phyloP scores from a whole-genome alignment of 64 coral and sea anemone species.

The Porites lutea region DNA sequence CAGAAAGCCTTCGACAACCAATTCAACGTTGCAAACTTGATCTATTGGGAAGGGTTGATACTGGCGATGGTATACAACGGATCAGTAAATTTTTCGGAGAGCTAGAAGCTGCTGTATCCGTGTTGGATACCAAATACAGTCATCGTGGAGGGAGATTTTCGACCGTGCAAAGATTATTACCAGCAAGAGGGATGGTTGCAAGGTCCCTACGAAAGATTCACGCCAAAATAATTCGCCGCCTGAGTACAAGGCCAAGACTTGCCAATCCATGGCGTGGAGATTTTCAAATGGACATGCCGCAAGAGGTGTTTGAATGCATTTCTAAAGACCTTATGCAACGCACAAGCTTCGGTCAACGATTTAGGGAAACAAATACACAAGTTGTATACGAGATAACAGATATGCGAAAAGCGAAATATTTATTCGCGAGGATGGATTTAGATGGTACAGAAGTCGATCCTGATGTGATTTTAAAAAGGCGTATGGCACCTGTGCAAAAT shows the following conservation, averaged over 20 bases:
- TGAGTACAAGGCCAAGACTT: not conserved
- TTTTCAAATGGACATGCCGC: conserved; percentile 1
- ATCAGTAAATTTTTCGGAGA: conserved; percentile 36
- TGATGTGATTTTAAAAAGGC: conserved; percentile 15
- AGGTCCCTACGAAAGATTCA: conserved; percentile 39
- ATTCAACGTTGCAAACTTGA: conserved; percentile 8
- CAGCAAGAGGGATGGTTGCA: conserved; percentile 46
- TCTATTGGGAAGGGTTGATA: not conserved
- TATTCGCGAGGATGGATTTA: no score
- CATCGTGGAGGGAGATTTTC: conserved; percentile 15
- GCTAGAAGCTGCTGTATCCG: conserved; percentile 36
- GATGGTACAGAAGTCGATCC: not conserved
- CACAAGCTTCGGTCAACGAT: conserved; percentile 33
- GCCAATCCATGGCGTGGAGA: not conserved
- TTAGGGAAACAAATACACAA: no score
- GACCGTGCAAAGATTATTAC: not conserved
- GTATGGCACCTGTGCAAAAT: conserved; percentile 1
- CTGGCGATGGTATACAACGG: conserved; percentile 7
- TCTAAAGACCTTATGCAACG: not conserved
- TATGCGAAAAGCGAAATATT: no score
- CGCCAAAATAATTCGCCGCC: not conserved
- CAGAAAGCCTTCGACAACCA: not conserved
- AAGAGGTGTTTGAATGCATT: conserved; percentile 36
- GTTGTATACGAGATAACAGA: no score
- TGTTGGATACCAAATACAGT: conserved; percentile 46